Evolutionary conservation across 2,797 vertebrate genomes (phyloP).

Genomic region (Mus spretus): DNA sequence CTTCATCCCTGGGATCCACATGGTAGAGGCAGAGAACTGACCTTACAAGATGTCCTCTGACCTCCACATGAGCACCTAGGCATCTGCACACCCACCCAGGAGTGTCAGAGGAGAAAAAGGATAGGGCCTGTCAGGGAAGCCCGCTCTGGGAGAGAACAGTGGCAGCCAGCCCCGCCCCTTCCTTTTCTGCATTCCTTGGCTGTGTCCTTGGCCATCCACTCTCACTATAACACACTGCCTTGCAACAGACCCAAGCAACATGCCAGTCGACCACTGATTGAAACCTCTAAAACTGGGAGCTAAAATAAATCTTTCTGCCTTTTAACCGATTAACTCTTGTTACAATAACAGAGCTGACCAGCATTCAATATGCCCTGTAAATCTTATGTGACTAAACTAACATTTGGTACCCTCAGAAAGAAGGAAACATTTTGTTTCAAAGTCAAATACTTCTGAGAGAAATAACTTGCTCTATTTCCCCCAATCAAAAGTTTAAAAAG

Average conservation of each 20-base stretch:
- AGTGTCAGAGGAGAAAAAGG: background rate
- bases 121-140: background rate
- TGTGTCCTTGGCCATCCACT: background rate
- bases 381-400: conserved; percentile 22
- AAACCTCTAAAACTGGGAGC: background rate
- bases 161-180: background rate
- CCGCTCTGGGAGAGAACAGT: background rate
- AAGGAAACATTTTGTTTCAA: conserved; percentile 43
- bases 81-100: background rate
- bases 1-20: background rate
- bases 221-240: background rate
- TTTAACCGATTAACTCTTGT: background rate
- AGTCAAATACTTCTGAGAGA: conserved; percentile 58
- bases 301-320: background rate
- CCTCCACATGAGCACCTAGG: background rate
- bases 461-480: conserved; percentile 7
- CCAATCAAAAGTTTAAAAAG: background rate
- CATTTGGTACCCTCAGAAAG: background rate
- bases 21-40: background rate
- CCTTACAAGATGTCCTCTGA: background rate
- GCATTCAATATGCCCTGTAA: background rate
- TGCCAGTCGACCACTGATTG: background rate
- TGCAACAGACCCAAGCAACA: background rate
- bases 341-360: background rate
- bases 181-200: background rate